Percentiles rank a stretch among this genome's conserved stretches.
Evolutionary conservation across 2,888 invertebrate species (phyloP).

Genomic region (Seira musarum): DNA sequence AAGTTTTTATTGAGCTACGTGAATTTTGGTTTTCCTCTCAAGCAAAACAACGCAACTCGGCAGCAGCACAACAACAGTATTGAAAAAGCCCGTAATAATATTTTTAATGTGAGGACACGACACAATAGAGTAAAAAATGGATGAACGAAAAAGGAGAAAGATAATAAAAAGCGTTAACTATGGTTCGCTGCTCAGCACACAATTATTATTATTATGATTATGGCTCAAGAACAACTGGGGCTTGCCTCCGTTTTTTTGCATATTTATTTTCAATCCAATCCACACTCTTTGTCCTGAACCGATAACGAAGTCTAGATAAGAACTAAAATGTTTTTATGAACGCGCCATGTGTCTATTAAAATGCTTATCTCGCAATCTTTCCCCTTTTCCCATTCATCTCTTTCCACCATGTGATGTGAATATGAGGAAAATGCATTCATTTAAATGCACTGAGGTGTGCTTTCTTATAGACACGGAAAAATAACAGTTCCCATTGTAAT

Average conservation of each 20-base stretch:
- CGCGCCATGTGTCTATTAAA: slow-evolving; percentile 46
- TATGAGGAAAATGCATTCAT: slow-evolving; percentile 30
- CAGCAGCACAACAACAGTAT: background rate
- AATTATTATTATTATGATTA: slow-evolving; percentile 39
- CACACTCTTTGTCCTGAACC: background rate
- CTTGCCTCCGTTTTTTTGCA: slow-evolving; percentile 17
- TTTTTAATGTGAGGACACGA: background rate
- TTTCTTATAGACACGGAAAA: background rate
- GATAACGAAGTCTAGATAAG: slow-evolving; percentile 30
- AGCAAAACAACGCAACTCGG: background rate
- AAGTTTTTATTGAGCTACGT: background rate
- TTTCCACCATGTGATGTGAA: slow-evolving; percentile 26
- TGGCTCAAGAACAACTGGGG: background rate
- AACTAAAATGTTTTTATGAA: slow-evolving; percentile 23
- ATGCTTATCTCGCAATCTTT: slow-evolving; percentile 37
- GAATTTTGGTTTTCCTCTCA: background rate
- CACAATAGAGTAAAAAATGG: too few relatives aligned
- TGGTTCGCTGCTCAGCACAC: slow-evolving; percentile 47
- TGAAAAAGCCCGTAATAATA: background rate
- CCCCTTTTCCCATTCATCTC: slow-evolving; percentile 33
- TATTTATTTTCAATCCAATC: slow-evolving; percentile 20
- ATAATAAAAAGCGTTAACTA: slow-evolving; percentile 43
- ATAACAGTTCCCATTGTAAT: too few relatives aligned
- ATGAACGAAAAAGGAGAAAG: slow-evolving; percentile 17
- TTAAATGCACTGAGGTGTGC: background rate